Evolutionary conservation across 2,113 vertebrate genomes (phyloP).

Genomic region (Psophia crepitans): DNA sequence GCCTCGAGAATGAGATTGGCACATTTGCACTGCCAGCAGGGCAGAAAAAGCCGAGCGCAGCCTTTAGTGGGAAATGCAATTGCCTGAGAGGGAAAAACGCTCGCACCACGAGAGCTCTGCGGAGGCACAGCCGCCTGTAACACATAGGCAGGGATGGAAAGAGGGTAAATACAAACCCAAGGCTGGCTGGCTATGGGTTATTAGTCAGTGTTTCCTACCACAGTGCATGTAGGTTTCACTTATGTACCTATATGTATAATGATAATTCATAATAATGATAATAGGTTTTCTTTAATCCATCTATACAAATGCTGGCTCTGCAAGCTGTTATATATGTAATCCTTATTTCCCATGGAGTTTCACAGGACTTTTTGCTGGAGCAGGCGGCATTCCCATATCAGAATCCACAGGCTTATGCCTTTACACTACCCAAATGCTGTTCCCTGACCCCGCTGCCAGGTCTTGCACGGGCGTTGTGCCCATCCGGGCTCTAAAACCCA

Average conservation of each 20-base stretch:
- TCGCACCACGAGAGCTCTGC: constrained; percentile 49
- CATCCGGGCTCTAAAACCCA: neutral
- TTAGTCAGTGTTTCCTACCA: neutral
- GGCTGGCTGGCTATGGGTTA: neutral
- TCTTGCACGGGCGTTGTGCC: neutral
- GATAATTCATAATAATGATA: neutral
- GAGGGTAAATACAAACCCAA: neutral
- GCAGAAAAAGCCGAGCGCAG: constrained; percentile 35
- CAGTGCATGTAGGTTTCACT: neutral
- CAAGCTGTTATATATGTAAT: neutral
- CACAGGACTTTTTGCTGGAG: neutral
- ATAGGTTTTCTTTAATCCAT: neutral
- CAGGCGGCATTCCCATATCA: fast-evolving
- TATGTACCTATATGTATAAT: neutral
- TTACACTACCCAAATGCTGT: neutral
- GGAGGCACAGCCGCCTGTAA: neutral
- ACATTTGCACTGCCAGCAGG: constrained; percentile 61
- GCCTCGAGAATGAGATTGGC: constrained; percentile 71
- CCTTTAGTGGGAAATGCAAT: constrained; percentile 38
- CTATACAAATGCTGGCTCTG: neutral
- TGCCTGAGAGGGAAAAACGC: constrained; percentile 19
- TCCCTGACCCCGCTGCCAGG: neutral
- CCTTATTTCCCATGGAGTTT: neutral
- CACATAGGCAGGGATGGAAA: neutral
- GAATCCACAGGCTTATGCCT: neutral